Base-by-base conservation (phyloP, 2,113 vertebrate species). In the Danionella cerebrum region DNA sequence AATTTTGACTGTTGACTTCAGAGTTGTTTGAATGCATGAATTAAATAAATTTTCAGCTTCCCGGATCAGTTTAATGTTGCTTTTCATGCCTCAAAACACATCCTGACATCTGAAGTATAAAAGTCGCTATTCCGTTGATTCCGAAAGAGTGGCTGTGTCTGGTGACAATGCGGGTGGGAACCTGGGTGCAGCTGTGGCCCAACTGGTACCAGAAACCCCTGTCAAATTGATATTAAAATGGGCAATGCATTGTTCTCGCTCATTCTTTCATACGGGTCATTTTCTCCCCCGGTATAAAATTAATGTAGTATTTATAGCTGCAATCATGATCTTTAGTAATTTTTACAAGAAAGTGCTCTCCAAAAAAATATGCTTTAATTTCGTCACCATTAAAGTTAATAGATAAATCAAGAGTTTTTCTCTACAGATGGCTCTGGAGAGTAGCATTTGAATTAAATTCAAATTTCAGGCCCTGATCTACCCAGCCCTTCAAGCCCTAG, bases 131-230 rank as follows among this genome's bases (percentile, higher is more conserved):
- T 75, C 87, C 0, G 84, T 94, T 19, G 90, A 99, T 55, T 93
- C 93, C 0, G 33, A 52, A 35, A 83, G 94, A 73, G 64, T 96
- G 42, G 92, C 90, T 0, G 79, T 98, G 78, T 97, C 96, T 1
- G 96, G 96, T 0, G 96, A 99, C 79, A 99, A 95, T 1, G 91
- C 95, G 1, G 96, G 96, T 57, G 95, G 93, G 3, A 99, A 99
- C 81, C 73, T 99, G 81, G 96, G 94, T 0, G 94, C 95, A 1
- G 94, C 89, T 2, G 88, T 95, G 67, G 87, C 86, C 3, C 96
- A 98, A 69, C 87, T 95, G 93, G 96, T 98, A 86, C 82, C 3
- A 16, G 18, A 68, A 54, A 53, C 21, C 13, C 1, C 4, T 6
- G n/a, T n/a, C n/a, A n/a, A n/a, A n/a, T n/a, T n/a, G n/a, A n/a